Evolutionary conservation across 2,113 vertebrate species (phyloP).

Genomic region (Murina feae): DNA sequence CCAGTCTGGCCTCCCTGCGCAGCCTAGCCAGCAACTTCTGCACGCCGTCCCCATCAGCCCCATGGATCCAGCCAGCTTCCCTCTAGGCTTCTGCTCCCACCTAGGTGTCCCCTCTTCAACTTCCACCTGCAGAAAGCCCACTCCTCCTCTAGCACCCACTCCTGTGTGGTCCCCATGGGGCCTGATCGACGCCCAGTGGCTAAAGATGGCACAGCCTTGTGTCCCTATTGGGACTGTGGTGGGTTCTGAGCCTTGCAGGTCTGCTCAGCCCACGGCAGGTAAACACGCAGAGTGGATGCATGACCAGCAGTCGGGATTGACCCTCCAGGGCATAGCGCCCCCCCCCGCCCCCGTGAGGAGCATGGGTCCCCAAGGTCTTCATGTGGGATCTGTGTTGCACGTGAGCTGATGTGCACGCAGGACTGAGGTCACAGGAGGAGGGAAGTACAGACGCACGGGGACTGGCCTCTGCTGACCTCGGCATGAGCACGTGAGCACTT

Average conservation of each 20-base stretch:
- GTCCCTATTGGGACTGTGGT: neutral
- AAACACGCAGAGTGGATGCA: neutral
- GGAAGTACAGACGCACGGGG: fast-evolving
- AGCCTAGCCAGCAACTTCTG: neutral
- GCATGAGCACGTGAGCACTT: fast-evolving
- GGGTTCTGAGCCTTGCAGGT: neutral
- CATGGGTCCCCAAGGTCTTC: neutral
- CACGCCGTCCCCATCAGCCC: neutral
- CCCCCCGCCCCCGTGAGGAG: neutral
- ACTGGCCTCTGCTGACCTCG: neutral
- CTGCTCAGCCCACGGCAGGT: neutral
- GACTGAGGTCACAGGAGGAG: neutral
- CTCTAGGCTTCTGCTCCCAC: neutral
- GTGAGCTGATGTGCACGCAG: neutral
- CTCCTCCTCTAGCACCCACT: neutral
- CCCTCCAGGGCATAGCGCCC: neutral
- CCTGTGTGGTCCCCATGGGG: neutral
- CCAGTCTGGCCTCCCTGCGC: neutral
- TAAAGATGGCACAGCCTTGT: neutral
- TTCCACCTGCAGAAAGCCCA: neutral
- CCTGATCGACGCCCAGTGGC: neutral
- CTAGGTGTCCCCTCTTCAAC: neutral
- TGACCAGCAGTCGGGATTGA: neutral
- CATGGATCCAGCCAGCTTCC: neutral
- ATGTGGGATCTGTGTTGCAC: fast-evolving